These are phyloP conservation scores for Odocoileus virginianus DNA, from an alignment of 2,113 vertebrate species.

Conservation along the genomic window DNA sequence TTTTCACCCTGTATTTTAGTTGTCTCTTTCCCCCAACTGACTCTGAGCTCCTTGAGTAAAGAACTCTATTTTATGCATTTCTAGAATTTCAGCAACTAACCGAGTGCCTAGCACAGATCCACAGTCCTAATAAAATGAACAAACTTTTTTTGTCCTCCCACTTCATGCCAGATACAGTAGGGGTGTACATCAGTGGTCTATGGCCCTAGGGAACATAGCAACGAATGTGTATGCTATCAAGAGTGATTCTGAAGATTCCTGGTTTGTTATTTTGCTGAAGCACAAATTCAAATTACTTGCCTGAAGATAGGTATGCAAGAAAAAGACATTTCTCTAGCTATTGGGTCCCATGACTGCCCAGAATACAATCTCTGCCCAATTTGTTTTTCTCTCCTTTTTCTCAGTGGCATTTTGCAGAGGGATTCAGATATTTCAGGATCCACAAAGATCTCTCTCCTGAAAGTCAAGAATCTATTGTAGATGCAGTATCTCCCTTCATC, in stretches of 20 bases:
- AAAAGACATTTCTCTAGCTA: not conserved
- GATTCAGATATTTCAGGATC: not conserved
- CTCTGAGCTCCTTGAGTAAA: not conserved
- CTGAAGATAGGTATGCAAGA: not conserved
- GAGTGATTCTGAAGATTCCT: not conserved
- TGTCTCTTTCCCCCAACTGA: not conserved
- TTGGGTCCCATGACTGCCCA: not conserved
- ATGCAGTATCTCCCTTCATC: not conserved
- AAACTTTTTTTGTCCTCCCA: not conserved
- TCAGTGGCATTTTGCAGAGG: not conserved
- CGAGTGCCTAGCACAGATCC: not conserved
- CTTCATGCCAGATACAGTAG: not conserved
- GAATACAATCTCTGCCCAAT: not conserved
- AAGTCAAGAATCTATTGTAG: not conserved
- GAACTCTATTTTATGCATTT: not conserved
- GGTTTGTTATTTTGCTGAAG: not conserved
- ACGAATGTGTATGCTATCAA: not conserved
- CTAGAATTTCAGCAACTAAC: not conserved
- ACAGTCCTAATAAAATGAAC: not conserved
- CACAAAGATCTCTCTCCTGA: not conserved
- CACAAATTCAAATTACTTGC: not conserved
- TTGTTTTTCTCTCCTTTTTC: not conserved
- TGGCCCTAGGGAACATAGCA: not conserved
- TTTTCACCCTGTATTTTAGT: not conserved
- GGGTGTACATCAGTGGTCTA: not conserved